Evolutionary conservation across 1,140 invertebrate genomes (phyloP), one percentile per base, ranked within the genome.

Genomic region (Myzus persicae): DNA sequence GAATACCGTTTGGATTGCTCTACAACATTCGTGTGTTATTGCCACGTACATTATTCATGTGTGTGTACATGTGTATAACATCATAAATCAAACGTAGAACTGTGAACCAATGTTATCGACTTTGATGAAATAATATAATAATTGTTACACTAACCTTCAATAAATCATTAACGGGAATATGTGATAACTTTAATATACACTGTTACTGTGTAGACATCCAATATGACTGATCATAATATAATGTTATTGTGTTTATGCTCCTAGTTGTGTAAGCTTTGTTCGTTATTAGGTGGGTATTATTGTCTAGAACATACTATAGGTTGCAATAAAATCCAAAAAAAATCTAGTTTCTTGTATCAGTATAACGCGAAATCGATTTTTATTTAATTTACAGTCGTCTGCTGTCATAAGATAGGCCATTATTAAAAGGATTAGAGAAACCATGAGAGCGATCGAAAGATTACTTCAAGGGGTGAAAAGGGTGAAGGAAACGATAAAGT

Each of bases 51-150:
- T 26, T 40, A 40, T 40, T 40, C 9, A 26, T 40, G 48, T 40
- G 31, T 48, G 87, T 89, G 24, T 90, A 38, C 20, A n/a, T 67
- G 14, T 67, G 14, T 8, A 22, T 22, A 51, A 11, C 22, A 67
- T 31, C 51, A 67, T 90, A 59, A 90, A 90, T 90, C 89, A 90
- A 42, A 48, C n/a, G 67, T 38, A 84, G 91, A 85, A 93, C 91
- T 93, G 81, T 93, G 91, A 84, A 81, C 91, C 46, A 51, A 54
- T 85, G 81, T 93, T 93, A 93, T 93, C 91, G 81, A 93, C 81
- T 93, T 51, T 82, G 91, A 84, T 85, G 81, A 93, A 93, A 93
- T 85, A 93, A 91, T 90, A 91, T 90, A 54, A 76, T 91, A n/a
- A 88, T 48, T 90, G 89, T 90, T 84, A 51, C 8, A 93, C 91